Base-by-base conservation (phyloP, 1,140 invertebrate species). In the Fopius arisanus region DNA sequence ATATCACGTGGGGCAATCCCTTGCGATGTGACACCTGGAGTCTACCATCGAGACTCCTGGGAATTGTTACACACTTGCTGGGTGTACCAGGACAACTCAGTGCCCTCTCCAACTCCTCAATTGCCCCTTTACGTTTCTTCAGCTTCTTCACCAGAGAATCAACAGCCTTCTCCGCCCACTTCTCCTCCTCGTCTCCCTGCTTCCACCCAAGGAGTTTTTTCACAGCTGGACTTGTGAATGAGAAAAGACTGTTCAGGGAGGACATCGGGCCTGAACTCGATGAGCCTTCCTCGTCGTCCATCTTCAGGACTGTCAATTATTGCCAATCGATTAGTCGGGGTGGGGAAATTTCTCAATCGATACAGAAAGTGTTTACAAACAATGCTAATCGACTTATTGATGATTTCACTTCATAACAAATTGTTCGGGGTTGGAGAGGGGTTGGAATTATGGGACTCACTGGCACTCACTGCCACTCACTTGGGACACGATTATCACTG, bases 151-250 rank as follows among this genome's bases (percentile, higher is more conserved):
- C 97, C n/a, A 99, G 88, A 66, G 97, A 97, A 83, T 99, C 98
- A 0, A 99, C 97, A 0, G 98, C 98, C 83, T 99, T 99, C 83
- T 99, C 97, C 2, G 97, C 97, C 98, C 98, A 99, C 90, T 98
- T 98, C 81, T 99, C 97, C 88, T 98, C 97, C 88, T 98, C 97
- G 81, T 98, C 97, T 72, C 97, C 97, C 87, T 96, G 96, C 86
- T 98, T 99, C 98, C 98, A 99, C 12, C 97, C 97, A 10, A 99
- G 90, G 12, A 99, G 89, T 84, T 98, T 97, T 86, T 99, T 99
- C 0, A 98, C 97, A 68, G 96, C 96, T n/a, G 97, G 97, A 86
- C 95, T 97, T 74, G 96, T 98, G 84, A 98, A 98, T 23, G 96
- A 97, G 87, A 98, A 98, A 26, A 98, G 89, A 84, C 95, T 96